phyloP scores from a whole-genome alignment of 2,888 invertebrate genomes.

The Mimumesa dahlbomi region DNA sequence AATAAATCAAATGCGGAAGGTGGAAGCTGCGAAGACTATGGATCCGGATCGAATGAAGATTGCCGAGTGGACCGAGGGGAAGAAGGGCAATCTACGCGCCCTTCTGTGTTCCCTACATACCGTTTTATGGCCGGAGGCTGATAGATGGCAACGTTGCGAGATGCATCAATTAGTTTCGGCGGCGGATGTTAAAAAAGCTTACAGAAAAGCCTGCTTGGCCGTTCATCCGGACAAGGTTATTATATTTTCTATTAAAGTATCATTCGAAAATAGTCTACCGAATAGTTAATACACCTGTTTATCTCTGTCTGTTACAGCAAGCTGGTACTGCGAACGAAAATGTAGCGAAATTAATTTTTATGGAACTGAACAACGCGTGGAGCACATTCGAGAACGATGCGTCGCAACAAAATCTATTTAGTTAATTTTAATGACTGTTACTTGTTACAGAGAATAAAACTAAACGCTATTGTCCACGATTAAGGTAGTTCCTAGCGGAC shows the following conservation, averaged over 20 bases:
- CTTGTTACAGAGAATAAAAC: conserved; percentile 46
- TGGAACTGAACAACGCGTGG: conserved; percentile 99
- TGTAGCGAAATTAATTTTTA: conserved; percentile 97
- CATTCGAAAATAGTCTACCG: background rate
- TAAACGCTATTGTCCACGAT: conserved; percentile 54
- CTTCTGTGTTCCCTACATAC: conserved; percentile 96
- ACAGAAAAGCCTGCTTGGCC: conserved; percentile 96
- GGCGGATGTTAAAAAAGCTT: conserved; percentile 97
- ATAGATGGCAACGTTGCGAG: conserved; percentile 95
- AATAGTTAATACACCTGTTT: background rate
- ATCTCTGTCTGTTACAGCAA: conserved; percentile 85
- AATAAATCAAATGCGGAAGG: conserved; percentile 96
- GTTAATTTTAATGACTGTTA: conserved; percentile 71
- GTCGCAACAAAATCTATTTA: conserved; percentile 89
- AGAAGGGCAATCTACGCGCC: conserved; percentile 97
- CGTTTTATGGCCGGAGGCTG: conserved; percentile 93
- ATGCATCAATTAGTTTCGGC: conserved; percentile 97
- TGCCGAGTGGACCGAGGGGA: conserved; percentile 94
- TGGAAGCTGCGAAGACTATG: conserved; percentile 91
- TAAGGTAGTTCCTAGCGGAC: conserved; percentile 61
- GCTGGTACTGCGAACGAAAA: conserved; percentile 95
- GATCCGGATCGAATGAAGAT: conserved; percentile 95
- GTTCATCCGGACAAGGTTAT: conserved; percentile 99
- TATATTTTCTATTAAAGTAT: background rate
- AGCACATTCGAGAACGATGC: conserved; percentile 95